Base-by-base conservation (phyloP, 64 coral and sea anemone genomes). In the Platygyra sinensis region DNA sequence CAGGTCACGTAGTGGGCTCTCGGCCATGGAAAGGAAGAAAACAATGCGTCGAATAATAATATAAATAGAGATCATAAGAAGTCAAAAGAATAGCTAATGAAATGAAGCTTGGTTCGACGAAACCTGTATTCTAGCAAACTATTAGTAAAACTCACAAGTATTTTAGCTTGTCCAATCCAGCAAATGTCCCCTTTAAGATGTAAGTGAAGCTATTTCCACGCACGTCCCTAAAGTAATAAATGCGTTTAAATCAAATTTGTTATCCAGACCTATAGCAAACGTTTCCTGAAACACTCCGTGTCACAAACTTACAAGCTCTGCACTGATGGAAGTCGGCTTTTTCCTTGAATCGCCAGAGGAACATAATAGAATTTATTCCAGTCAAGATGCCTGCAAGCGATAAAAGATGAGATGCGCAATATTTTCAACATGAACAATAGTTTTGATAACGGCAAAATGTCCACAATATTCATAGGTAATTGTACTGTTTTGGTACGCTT, bases 151-250 rank as follows among this genome's bases (percentile, higher is more conserved):
- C 90, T 92, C 89, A 96, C 94, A 96, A 27, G 33, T 75, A 25
- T 86, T 33, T 73, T 32, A 96, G 79, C 18, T 80, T 96, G 75
- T 83, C 88, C 50, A 96, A 51, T 24, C 75, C 90, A 36, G 85
- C 76, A 76, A 96, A 96, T 17, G 86, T 77, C 52, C 80, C 74
- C 60, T 87, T 96, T 14, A 93, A 74, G 16, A 96, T 73, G 87
- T 93, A 96, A 4, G 94, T 96, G 30, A 96, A 74, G 67, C 72
- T 80, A 39, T 96, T 96, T 51, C 8, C 62, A 2, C 63, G 38
- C 62, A 96, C 24, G 33, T 96, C 90, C 52, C 94, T 96, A 65
- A 25, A 9, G 6, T 2, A 25, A 69, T 4, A 27, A 69, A 25
- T 7, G 33, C 33, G 33, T 36, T 36, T 36, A 36, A 36, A 36